Evolutionary conservation across 2,113 vertebrate species (phyloP), one percentile per base, ranked within the genome.

Genomic region (Tupaia tana): DNA sequence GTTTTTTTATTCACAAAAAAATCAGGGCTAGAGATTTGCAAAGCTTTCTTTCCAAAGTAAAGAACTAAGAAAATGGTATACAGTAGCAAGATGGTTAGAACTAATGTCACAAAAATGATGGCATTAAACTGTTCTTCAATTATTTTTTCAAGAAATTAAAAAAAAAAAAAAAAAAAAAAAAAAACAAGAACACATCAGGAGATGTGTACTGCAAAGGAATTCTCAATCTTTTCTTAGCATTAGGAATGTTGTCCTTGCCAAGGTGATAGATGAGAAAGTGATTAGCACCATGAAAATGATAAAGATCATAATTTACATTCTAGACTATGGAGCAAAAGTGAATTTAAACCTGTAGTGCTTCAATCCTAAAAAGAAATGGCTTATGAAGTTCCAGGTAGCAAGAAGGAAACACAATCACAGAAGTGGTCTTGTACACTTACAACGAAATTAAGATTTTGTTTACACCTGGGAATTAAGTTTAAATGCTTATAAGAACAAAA

Each of bases 11-110:
- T 66, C 52, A 70, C 54, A 95, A 77, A 74, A 83, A 93, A 43
- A 89, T 66, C n/a, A 80, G 80, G 27, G 90, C 34, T 22, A 92
- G 19, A 83, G 34, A 56, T 75, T 78, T 89, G 12, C 11, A 89
- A 86, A 61, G n/a, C 59, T 91, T 94, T 78, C 59, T 91, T 94
- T 78, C 59, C 64, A 88, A 78, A 74, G 27, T 90, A 22, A 73
- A 82, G 86, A 84, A 87, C 54, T 87, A 90, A 94, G 34, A 11
- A 77, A 84, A 67, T n/a, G 27, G 31, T 52, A 31, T 64, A 81
- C 18, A 75, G 52, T 6, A 87, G 59, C 27, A 85, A 66, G 22
- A 78, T 14, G 22, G 25, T 34, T 29, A 83, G 59, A 84, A 91
- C 7, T 78, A 79, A 16, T 43, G 6, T 43, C 43, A 43, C 34